A percentile compares a stretch with the other conserved stretches of the same genome.
Conservation (phyloP, 1,140 invertebrate genomes). For the Drosophila murphyi region DNA sequence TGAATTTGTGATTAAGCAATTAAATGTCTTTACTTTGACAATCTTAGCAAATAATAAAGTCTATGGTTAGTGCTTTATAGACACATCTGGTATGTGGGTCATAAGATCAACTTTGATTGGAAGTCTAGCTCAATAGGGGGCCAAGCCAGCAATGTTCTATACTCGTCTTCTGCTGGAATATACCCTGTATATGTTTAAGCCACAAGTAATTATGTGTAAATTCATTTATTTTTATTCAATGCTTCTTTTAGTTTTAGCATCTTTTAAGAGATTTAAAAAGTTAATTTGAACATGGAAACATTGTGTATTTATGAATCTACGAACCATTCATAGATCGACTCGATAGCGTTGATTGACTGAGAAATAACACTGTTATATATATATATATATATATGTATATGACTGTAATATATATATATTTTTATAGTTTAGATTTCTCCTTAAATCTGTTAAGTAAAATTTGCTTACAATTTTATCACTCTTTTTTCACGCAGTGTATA, state of each 20-base stretch:
- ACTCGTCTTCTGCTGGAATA: not conserved
- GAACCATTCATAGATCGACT: too few species aligned
- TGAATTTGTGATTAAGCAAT: slow-evolving; percentile 56
- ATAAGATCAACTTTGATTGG: slow-evolving; percentile 38
- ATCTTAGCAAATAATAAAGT: slow-evolving; percentile 67
- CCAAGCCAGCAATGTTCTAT: not conserved
- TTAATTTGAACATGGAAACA: too few species aligned
- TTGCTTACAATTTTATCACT: not conserved
- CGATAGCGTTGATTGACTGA: too few species aligned
- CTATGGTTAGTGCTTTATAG: slow-evolving; percentile 23
- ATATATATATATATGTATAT: not conserved
- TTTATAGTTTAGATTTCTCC: not conserved
- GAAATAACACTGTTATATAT: too few species aligned
- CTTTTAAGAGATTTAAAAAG: too few species aligned
- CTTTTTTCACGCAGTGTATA: not conserved
- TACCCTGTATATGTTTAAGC: not conserved
- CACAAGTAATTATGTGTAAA: too few species aligned
- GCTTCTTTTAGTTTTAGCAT: too few species aligned
- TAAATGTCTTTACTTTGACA: slow-evolving; percentile 58
- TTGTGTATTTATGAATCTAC: too few species aligned
- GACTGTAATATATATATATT: too few species aligned
- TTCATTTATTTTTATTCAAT: too few species aligned
- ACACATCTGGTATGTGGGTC: slow-evolving; percentile 61
- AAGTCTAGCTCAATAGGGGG: not conserved
- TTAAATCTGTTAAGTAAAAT: not conserved